Evolutionary conservation across 1,140 invertebrate genomes (phyloP).

Genomic region (Euwallacea similis): DNA sequence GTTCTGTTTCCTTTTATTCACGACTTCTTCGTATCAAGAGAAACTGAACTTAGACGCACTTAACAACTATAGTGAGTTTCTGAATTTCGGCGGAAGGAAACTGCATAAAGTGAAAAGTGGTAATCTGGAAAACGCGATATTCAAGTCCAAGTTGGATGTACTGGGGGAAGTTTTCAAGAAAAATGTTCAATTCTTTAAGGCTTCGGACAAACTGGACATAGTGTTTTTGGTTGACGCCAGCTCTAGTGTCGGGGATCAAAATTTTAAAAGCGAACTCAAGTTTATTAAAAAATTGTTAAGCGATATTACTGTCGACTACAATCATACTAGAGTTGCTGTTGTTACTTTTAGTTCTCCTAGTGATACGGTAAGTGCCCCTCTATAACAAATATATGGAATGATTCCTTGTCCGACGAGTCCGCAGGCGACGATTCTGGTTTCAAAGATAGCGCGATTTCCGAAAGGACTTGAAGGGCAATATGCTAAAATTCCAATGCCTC

Average conservation of each 20-base stretch:
- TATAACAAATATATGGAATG: background rate
- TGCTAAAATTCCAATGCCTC: too few species aligned
- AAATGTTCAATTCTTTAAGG: conserved; percentile 56
- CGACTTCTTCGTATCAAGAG: conserved; percentile 8
- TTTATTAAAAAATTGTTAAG: conserved; percentile 73
- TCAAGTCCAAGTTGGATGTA: conserved; percentile 61
- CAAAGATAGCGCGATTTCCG: too few species aligned
- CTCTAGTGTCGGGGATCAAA: conserved; percentile 65
- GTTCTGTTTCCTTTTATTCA: background rate
- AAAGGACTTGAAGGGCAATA: too few species aligned
- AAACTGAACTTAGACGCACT: conserved; percentile 35
- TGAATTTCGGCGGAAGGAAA: conserved; percentile 51
- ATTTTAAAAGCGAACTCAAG: conserved; percentile 70
- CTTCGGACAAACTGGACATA: conserved; percentile 59
- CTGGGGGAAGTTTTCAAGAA: conserved; percentile 60
- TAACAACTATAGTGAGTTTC: conserved; percentile 49
- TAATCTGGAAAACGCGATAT: conserved; percentile 61
- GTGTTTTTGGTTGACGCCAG: conserved; percentile 73
- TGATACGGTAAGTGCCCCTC: conserved; percentile 55
- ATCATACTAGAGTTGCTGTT: conserved; percentile 66
- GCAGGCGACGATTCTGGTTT: too few species aligned
- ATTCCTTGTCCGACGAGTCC: background rate
- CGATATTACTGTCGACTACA: conserved; percentile 67
- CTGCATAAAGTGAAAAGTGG: conserved; percentile 32
- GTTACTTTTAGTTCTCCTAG: conserved; percentile 68